Evolutionary conservation across 2,797 vertebrate species (phyloP).

Genomic region (Cossypha dichroa): DNA sequence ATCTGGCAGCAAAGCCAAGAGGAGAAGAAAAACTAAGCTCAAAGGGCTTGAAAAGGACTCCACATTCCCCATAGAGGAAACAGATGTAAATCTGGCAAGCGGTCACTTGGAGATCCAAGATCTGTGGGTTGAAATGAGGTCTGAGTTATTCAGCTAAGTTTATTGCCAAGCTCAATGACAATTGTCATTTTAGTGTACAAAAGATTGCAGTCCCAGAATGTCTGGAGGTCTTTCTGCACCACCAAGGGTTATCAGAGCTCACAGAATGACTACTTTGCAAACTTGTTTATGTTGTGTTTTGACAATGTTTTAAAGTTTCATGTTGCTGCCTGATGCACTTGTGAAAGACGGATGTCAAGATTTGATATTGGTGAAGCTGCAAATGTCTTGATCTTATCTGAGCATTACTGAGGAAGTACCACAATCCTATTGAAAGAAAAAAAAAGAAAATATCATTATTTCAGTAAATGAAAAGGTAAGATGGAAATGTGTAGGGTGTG

Average conservation of each 20-base stretch:
- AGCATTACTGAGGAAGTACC: not conserved
- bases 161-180: not conserved
- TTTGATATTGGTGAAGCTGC: not conserved
- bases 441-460: not conserved
- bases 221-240: not conserved
- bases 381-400: not conserved
- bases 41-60: constrained; percentile 45
- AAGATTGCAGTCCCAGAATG: not conserved
- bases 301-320: not conserved
- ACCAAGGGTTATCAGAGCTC: not conserved
- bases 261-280: not conserved
- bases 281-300: not conserved
- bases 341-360: not conserved
- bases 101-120: constrained; percentile 13
- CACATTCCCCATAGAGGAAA: constrained; percentile 41
- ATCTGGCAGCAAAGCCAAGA: constrained; percentile 52
- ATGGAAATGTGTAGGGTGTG: not conserved
- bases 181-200: not conserved
- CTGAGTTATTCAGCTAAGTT: constrained; percentile 14
- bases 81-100: constrained; percentile 42
- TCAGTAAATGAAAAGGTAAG: not conserved
- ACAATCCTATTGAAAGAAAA: not conserved
- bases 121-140: constrained; percentile 13
- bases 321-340: not conserved
- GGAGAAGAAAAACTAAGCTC: constrained; percentile 40